Evolutionary conservation across 2,113 vertebrate genomes (phyloP).

Genomic region (Campylomormyrus tamandua): DNA sequence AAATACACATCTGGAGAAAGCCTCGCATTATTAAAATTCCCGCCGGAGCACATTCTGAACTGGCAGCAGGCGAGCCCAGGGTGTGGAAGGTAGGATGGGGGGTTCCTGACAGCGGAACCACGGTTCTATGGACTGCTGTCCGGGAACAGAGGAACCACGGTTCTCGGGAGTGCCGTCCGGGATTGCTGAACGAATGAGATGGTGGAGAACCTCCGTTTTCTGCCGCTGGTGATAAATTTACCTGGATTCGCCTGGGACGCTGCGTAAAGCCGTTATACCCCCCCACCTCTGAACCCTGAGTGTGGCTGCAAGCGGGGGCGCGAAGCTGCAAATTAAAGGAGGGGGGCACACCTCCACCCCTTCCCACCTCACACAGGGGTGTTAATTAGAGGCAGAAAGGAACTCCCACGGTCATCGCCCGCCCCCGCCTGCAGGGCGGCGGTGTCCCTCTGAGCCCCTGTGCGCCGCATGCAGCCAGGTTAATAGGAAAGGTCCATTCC

Average conservation of each 20-base stretch:
- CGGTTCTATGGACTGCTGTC: no score
- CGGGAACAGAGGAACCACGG: background rate
- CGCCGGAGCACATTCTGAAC: conserved; percentile 27
- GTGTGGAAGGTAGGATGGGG: background rate
- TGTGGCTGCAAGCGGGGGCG: no score
- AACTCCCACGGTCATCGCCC: background rate
- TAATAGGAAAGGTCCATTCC: background rate
- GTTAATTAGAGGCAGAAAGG: conserved; percentile 19
- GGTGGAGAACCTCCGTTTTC: background rate
- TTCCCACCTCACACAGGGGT: background rate
- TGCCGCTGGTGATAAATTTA: conserved; percentile 5
- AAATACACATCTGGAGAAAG: conserved; percentile 33
- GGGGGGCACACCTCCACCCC: background rate
- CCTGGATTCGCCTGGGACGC: background rate
- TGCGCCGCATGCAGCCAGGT: background rate
- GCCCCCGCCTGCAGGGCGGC: background rate
- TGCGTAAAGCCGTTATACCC: background rate
- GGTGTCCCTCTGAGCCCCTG: background rate
- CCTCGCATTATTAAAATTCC: conserved; percentile 40
- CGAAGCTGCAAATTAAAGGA: conserved; percentile 15
- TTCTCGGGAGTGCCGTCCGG: background rate
- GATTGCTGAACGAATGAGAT: background rate
- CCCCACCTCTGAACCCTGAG: background rate
- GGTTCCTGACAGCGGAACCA: background rate
- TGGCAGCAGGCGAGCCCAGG: background rate